These are phyloP conservation scores for Recurvirostra avosetta DNA, from an alignment of 2,113 vertebrate species.

Conservation along the genomic window DNA sequence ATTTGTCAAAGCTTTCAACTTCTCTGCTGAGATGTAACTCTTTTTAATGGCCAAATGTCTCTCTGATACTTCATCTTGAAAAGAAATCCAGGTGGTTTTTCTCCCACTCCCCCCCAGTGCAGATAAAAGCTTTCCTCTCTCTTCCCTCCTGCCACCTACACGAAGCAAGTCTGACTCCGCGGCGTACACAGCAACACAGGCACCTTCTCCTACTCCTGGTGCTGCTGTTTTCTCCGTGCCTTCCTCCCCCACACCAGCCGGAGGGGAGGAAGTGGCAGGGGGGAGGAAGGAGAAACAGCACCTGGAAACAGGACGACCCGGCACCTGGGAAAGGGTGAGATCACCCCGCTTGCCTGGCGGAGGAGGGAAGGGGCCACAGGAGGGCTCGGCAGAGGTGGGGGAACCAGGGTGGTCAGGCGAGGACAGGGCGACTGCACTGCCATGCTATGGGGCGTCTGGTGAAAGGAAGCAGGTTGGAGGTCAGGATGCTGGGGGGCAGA, in stretches of 20 bases:
- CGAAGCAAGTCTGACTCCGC: neutral
- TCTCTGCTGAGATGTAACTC: neutral
- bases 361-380: neutral
- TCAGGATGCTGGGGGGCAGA: neutral
- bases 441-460: rapidly evolving
- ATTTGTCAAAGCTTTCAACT: constrained; percentile 35
- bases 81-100: constrained; percentile 24
- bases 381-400: neutral
- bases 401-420: rapidly evolving
- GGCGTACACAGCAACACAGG: neutral
- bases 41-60: neutral
- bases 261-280: neutral
- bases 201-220: neutral
- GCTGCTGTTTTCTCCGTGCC: neutral
- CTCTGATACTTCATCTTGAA: neutral
- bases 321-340: neutral
- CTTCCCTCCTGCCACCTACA: neutral
- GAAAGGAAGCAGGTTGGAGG: neutral
- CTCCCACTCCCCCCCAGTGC: neutral
- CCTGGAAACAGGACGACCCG: neutral
- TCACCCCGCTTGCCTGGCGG: rapidly evolving
- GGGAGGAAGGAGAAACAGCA: neutral
- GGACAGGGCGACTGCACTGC: neutral
- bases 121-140: neutral
- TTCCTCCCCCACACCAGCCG: neutral